These are phyloP conservation scores for Phocoena phocoena DNA, from an alignment of 2,113 vertebrate species.

Conservation along the genomic window DNA sequence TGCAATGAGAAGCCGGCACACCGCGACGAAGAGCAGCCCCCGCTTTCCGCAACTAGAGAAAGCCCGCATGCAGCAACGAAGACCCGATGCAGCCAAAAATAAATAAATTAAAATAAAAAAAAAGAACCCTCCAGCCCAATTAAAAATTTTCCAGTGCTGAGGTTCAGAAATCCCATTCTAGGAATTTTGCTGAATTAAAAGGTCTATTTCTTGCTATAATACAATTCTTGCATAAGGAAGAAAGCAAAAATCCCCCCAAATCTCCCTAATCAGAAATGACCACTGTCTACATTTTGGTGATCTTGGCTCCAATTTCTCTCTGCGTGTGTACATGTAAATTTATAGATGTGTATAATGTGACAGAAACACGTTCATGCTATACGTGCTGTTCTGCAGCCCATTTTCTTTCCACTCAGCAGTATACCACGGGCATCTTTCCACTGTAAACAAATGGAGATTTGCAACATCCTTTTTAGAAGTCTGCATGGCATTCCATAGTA, in stretches of 20 bases:
- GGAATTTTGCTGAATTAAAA: not conserved
- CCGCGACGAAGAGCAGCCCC: no score
- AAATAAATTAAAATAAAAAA: no score
- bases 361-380: not conserved
- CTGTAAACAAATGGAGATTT: constrained; percentile 51
- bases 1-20: no score
- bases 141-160: not conserved
- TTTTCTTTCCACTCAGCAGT: not conserved
- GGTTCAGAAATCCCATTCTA: not conserved
- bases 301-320: not conserved
- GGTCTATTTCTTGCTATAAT: not conserved
- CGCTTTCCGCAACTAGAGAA: no score
- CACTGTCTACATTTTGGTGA: not conserved
- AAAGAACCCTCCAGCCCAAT: not conserved
- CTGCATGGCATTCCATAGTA: constrained; percentile 48
- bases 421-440: not conserved
- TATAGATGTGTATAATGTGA: not conserved
- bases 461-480: constrained; percentile 56
- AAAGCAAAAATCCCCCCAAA: not conserved
- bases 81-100: no score
- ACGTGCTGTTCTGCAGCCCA: not conserved
- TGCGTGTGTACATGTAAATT: not conserved
- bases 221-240: not conserved
- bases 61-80: no score
- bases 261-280: not conserved